Evolutionary conservation across 2,888 invertebrate genomes (phyloP).

Genomic region (Argynnis bischoffii): DNA sequence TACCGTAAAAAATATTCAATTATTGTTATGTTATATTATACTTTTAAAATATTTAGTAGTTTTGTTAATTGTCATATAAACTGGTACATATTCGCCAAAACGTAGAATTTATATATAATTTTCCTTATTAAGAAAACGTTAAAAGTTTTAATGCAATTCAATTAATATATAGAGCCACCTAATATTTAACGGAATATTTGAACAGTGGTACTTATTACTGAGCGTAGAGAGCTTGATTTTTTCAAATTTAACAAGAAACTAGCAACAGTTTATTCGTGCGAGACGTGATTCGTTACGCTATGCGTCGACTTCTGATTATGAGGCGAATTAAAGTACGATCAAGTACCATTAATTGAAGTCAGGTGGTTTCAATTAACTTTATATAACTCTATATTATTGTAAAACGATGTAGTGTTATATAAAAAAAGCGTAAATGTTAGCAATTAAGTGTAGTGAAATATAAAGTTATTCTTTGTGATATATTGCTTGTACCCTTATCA

Average conservation of each 20-base stretch:
- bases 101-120: no score
- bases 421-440: no score
- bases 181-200: slow-evolving; percentile 8
- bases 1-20: background rate
- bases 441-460: no score
- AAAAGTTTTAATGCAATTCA: background rate
- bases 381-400: background rate
- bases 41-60: background rate
- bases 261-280: slow-evolving; percentile 28
- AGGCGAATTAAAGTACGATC: slow-evolving; percentile 12
- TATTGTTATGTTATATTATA: background rate
- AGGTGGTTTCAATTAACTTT: background rate
- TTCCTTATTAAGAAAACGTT: background rate
- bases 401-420: no score
- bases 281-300: slow-evolving; percentile 22
- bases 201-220: slow-evolving; percentile 7
- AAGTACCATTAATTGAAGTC: slow-evolving; percentile 5
- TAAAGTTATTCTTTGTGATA: no score
- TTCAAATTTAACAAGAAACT: slow-evolving; percentile 24
- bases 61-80: no score
- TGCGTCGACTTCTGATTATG: slow-evolving; percentile 24
- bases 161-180: background rate
- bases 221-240: background rate
- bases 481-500: no score
- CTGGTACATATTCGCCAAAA: no score